These are phyloP conservation scores for Sebastolobus alascanus DNA, from an alignment of 2,797 vertebrate genomes.

Conservation along the genomic window DNA sequence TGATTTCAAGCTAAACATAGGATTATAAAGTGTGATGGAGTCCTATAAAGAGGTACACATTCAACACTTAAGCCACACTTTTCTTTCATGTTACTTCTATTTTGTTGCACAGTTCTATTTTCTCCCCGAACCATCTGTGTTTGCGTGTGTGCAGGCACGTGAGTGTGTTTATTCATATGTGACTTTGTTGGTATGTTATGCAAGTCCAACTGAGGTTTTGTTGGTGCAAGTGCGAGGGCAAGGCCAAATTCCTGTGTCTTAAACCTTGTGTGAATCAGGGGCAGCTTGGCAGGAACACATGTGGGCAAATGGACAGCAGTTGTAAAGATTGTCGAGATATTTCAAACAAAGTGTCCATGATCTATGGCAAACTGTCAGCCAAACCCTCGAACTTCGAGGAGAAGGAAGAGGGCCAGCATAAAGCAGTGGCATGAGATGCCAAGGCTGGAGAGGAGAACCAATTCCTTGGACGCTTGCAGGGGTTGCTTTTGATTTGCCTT, in stretches of 20 bases:
- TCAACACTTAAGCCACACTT: neutral
- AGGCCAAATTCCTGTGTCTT: slow-evolving; percentile 81
- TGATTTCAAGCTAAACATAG: slow-evolving; percentile 7
- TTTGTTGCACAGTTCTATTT: slow-evolving; percentile 31
- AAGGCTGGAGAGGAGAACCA: slow-evolving; percentile 50
- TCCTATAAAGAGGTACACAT: neutral
- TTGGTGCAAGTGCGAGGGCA: slow-evolving; percentile 73
- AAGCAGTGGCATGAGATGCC: slow-evolving; percentile 59
- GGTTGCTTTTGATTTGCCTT: slow-evolving; percentile 38
- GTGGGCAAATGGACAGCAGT: slow-evolving; percentile 85
- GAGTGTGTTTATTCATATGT: slow-evolving; percentile 61
- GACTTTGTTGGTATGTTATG: slow-evolving; percentile 64
- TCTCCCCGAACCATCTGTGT: slow-evolving; percentile 35
- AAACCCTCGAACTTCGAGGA: slow-evolving; percentile 57
- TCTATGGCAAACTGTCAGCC: slow-evolving; percentile 83
- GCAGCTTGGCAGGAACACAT: slow-evolving; percentile 81
- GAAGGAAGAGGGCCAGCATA: slow-evolving; percentile 55
- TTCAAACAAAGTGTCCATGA: slow-evolving; percentile 86
- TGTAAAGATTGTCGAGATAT: slow-evolving; percentile 84
- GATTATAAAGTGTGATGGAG: slow-evolving; percentile 3
- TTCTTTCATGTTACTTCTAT: neutral
- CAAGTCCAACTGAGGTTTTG: slow-evolving; percentile 74
- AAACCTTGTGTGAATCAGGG: slow-evolving; percentile 82
- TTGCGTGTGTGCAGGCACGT: slow-evolving; percentile 35
- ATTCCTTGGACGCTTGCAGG: slow-evolving; percentile 24